A percentile compares a stretch with the other conserved stretches of the same genome.
Conservation (phyloP, 2,113 vertebrate genomes). For the Sitta europaea region DNA sequence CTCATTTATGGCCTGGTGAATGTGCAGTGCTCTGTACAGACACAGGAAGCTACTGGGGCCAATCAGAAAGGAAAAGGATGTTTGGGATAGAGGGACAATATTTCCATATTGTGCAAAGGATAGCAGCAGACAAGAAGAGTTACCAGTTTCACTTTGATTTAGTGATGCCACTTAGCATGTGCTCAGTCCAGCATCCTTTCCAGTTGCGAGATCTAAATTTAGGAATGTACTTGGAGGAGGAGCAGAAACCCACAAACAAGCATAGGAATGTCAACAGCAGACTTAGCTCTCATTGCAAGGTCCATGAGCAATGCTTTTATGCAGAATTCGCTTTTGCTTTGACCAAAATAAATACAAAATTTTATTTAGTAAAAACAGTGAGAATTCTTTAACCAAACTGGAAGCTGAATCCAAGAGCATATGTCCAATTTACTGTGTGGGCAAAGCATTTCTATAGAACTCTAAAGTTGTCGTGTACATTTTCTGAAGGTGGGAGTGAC, state of each 20-base stretch:
- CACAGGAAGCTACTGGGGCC: background rate
- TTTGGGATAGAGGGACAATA: background rate
- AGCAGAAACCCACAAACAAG: background rate
- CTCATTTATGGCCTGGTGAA: background rate
- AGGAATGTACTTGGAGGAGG: background rate
- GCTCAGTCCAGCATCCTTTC: background rate
- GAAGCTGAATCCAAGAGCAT: constrained; percentile 41
- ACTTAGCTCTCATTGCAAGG: background rate
- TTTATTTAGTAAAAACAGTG: constrained; percentile 30
- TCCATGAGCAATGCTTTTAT: background rate
- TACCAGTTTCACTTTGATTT: background rate
- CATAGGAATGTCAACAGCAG: background rate
- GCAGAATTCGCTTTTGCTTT: constrained; percentile 4
- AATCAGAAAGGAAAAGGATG: background rate
- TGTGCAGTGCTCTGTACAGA: background rate
- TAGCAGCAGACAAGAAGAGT: background rate
- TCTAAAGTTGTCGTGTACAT: constrained; percentile 52
- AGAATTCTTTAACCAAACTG: constrained; percentile 40
- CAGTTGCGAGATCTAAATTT: background rate
- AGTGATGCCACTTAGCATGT: background rate
- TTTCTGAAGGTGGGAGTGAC: constrained; percentile 56
- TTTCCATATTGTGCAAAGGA: background rate
- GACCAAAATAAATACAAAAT: constrained; percentile 26
- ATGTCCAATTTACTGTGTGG: constrained; percentile 54
- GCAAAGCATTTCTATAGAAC: constrained; percentile 32